Base-by-base conservation (phyloP, 2,888 invertebrate genomes). In the Limnephilus rhombicus region DNA sequence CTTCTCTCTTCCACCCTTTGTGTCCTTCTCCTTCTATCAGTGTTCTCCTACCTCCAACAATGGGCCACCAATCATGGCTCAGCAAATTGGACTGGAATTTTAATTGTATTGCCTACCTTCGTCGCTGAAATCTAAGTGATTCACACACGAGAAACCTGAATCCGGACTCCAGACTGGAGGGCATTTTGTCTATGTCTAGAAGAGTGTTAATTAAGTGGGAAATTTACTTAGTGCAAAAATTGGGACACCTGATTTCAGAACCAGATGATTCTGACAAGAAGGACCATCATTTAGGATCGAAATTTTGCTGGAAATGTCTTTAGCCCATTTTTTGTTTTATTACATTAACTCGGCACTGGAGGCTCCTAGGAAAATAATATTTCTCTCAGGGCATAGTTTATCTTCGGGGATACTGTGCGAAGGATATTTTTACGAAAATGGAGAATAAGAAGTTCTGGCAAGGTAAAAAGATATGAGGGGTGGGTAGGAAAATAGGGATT, bases 61-160 rank as follows among this genome's bases (percentile, higher is more conserved):
- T 89, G 91, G 53, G 89, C 53, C 89, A 83, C 83, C 49, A 53
- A 83, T 83, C 82, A 88, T 91, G 45, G 89, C 91, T 89, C 91
- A 89, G 85, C 91, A 92, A 85, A 11, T 49, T 53, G 80, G 81
- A 9, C 82, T 83, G 89, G 91, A 91, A 91, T 91, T 80, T 91
- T 80, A 89, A 91, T 91, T 81, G 53, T 80, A 41, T 89, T 87
- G 37, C 81, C 68, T 37, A 34, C 34, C 41, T 41, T 81, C 89
- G 9, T 34, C 18, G 80, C 29, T 37, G n/a, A 80, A 29, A 24
- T 83, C 24, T 83, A 83, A 83, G 34, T 83, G 37, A 83, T 83
- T 83, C 83, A 83, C 37, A 83, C 83, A 37, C 37, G 18, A 83
- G 83, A 9, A 24, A 37, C 83, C 37, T 24, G 37, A 68, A 24